Base-by-base conservation (phyloP, 2,888 invertebrate genomes). In the Eurytoma californica region DNA sequence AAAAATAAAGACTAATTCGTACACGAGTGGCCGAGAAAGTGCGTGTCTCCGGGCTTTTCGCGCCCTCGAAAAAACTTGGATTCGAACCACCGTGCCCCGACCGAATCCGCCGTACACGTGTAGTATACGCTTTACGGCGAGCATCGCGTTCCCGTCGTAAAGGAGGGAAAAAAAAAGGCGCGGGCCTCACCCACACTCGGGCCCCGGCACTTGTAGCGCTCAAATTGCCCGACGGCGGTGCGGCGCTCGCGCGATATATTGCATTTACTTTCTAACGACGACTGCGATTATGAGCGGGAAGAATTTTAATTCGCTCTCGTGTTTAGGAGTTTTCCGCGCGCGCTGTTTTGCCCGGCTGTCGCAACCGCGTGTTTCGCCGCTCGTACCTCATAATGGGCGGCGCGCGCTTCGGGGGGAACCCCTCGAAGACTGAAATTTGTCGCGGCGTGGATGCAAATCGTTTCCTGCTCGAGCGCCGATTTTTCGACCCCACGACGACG, bases 211-310 rank as follows among this genome's bases (percentile, higher is more conserved):
- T 57, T 66, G 66, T 57, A 75, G 53, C 60, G 51, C 60, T 67
- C 60, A 69, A 69, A 69, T 57, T 57, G 49, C 18, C 69, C 47
- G 24, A 24, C 5, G 28, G 3, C 28, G 12, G 39, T 14, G 16
- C n/a, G 20, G 51, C 30, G 30, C 30, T 20, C 63, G 58, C 20
- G 57, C 47, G 72, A 72, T 80, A 68, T 80, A 80, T 76, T 63
- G 68, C 72, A 68, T 68, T 24, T 72, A 72, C 77, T 73, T 80
- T 77, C 77, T 66, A 80, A 70, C 67, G 70, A 80, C 65, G 73
- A 74, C 70, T 70, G 28, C 58, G 70, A 74, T 74, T 68, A 79
- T 60, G 67, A 66, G 39, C 30, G 28, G 49, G 51, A 80, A 68
- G 72, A 76, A 76, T 67, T 76, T 70, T 76, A 80, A 76, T 68